Evolutionary conservation across 2,113 vertebrate genomes (phyloP).

Genomic region (Corythaixoides concolor): DNA sequence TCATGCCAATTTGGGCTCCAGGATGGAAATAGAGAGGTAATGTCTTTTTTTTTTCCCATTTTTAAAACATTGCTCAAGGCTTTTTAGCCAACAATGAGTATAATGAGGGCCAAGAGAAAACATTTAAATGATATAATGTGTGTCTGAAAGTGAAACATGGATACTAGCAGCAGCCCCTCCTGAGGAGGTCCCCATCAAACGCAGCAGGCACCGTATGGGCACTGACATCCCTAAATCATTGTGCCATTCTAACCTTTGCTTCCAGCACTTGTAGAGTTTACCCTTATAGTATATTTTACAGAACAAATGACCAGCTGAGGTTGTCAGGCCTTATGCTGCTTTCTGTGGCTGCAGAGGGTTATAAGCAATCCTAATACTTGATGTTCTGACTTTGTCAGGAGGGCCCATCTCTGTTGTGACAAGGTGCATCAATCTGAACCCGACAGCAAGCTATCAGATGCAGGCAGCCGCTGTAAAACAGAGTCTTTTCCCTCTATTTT

Average conservation of each 20-base stretch:
- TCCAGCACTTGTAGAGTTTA: not conserved
- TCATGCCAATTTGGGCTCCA: not conserved
- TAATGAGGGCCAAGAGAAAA: not conserved
- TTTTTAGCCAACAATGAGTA: not conserved
- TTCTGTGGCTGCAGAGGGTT: not conserved
- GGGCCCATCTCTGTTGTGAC: not conserved
- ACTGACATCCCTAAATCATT: not conserved
- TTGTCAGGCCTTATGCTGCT: not conserved
- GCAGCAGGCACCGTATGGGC: not conserved
- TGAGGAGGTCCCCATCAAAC: not conserved
- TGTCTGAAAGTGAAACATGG: not conserved
- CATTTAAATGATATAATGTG: not conserved
- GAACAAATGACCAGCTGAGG: not conserved
- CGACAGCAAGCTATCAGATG: not conserved
- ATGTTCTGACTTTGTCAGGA: not conserved
- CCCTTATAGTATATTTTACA: not conserved
- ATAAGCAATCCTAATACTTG: not conserved
- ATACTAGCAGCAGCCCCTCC: not conserved
- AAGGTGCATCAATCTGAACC: not conserved
- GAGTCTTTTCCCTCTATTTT: not conserved
- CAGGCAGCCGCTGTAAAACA: not conserved
- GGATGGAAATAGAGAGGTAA: not conserved
- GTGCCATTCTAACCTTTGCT: not conserved
- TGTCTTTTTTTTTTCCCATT: not conserved
- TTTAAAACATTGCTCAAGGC: not conserved